Evolutionary conservation across 2,888 invertebrate species (phyloP).

Genomic region (Girardia tigrina): DNA sequence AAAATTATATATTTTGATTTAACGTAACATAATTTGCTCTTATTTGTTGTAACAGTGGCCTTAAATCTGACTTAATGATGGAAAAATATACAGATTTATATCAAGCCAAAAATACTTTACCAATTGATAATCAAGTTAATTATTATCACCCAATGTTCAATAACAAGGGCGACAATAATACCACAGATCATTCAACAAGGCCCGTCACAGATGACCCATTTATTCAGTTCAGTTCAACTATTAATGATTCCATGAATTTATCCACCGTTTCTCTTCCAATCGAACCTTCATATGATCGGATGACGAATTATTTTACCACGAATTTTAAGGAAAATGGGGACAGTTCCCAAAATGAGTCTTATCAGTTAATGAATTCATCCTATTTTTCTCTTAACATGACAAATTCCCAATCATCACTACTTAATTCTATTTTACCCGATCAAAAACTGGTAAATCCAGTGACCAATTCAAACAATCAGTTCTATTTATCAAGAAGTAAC

Average conservation of each 20-base stretch:
- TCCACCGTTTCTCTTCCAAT: too few relatives aligned
- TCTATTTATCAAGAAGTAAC: not conserved
- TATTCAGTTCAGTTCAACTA: not conserved
- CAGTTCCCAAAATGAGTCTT: not conserved
- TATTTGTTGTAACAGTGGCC: not conserved
- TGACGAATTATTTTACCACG: too few relatives aligned
- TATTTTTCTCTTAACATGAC: not conserved
- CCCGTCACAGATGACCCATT: not conserved
- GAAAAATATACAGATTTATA: constrained; percentile 4
- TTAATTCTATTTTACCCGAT: not conserved
- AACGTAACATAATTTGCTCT: too few relatives aligned
- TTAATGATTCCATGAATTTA: too few relatives aligned
- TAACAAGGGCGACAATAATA: not conserved
- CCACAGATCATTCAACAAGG: not conserved
- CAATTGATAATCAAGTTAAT: not conserved
- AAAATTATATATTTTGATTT: too few relatives aligned
- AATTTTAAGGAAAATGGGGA: not conserved
- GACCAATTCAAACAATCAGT: not conserved
- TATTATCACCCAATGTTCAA: not conserved
- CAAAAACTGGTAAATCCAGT: not conserved
- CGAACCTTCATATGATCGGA: too few relatives aligned
- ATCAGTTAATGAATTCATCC: not conserved
- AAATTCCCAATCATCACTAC: not conserved
- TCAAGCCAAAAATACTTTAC: not conserved
- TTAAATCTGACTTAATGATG: not conserved